Base-by-base conservation (phyloP, 2,888 invertebrate genomes). In the Crematogaster levior region DNA sequence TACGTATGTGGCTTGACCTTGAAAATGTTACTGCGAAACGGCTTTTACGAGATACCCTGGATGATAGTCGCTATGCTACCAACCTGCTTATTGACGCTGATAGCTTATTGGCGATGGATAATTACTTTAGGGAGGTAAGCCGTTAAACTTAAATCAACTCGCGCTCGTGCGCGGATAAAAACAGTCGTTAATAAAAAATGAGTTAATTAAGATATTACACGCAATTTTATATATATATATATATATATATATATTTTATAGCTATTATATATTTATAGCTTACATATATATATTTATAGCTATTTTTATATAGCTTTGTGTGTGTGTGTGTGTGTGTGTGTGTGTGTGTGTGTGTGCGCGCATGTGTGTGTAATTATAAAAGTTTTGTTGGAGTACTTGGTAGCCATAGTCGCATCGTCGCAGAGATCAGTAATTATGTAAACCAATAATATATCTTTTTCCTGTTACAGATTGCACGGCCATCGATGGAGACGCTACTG, bases 71-170 rank as follows among this genome's bases (percentile, higher is more conserved):
- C 93, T 2, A 94, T 94, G 93, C 83, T 94, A 7, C 94, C 94
- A 6, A 94, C 94, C 10, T 94, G 94, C 73, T 92, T 91, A 15
- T 83, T 94, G 10, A 94, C 94, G 10, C 85, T 94, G 24, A 90
- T 94, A 21, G 94, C 94, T 40, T 94, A 94, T 80, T 94, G 94
- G 94, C 93, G 94, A 66, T 94, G 94, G 94, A 87, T 94, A 21
- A 89, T 94, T 61, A 93, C 94, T 30, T 88, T 94, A 73, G 92
- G 92, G 86, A 94, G 94, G 94, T 94, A 89, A 81, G 77, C 30
- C n/a, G 37, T 46, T 48, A 37, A 40, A 15, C n/a, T 77, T 40
- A 43, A 70, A 40, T 24, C 56, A 68, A 43, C 53, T 53, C 51
- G 66, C 48, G 48, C 66, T 51, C 51, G 66, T 60, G 30, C 46